Evolutionary conservation across 2,797 vertebrate genomes (phyloP), one percentile per base, ranked within the genome.

Genomic region (Caiman crocodilus): DNA sequence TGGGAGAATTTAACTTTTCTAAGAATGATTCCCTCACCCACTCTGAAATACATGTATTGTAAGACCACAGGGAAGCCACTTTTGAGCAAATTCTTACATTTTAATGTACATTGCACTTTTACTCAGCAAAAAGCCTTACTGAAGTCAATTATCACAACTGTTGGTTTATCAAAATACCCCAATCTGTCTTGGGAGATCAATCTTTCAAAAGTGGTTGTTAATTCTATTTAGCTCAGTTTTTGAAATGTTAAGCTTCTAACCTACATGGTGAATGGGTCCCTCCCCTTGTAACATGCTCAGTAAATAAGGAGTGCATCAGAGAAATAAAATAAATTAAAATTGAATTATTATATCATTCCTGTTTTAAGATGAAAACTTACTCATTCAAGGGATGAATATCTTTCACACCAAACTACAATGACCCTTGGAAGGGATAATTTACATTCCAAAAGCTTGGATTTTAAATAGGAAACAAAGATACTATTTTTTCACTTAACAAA

Each of bases 81-180:
- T 63, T 75, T 1, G 0, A 0, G 2, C 14, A 32, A 35, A 50
- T 8, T 50, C 16, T 80, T 23, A 14, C 30, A 56, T 28, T 71
- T 20, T 71, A n/a, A 6, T 1, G 65, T 30, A 63, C 17, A 9
- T 50, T 86, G 7, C 28, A 58, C 42, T 28, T 25, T 75, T 12
- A 35, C 71, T 21, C 2, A 10, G n/a, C 63, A 65, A 65, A 65
- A 15, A 65, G n/a, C 64, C 10, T 4, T 17, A 3, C 7, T 57
- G 15, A 26, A 69, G 21, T 15, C 64, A n/a, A 30, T 42, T 17
- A 16, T 5, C 42, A 67, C 35, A 28, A n/a, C 32, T 76, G n/a
- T 16, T 65, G n/a, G 8, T 65, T 7, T 26, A 65, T 83, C 58
- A 82, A 25, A 15, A 61, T 42, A 56, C 21, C 0, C 61, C 21